phyloP scores from a whole-genome alignment of 2,797 vertebrate species.

The Coracias cyanogaster region DNA sequence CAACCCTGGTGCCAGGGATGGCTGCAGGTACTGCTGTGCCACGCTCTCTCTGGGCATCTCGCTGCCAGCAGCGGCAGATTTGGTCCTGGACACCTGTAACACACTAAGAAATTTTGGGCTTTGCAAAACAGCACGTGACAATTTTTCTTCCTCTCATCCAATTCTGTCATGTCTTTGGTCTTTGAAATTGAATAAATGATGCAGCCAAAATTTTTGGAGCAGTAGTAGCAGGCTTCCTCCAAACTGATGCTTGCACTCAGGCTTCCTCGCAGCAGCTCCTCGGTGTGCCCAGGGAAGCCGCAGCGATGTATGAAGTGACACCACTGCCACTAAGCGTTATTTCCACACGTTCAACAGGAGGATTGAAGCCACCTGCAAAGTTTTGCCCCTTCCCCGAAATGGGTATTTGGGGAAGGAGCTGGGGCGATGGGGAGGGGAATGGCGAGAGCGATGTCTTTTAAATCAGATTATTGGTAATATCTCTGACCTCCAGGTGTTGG shows the following conservation, averaged over 20 bases:
- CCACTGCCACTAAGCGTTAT: rapidly evolving
- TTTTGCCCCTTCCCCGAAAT: neutral
- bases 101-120: neutral
- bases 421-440: rapidly evolving
- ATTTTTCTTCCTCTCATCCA: neutral
- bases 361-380: neutral
- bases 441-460: rapidly evolving
- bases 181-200: neutral
- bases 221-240: neutral
- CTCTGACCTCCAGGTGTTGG: neutral
- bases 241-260: neutral
- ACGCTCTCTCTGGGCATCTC: rapidly evolving
- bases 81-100: neutral
- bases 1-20: rapidly evolving
- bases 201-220: neutral
- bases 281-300: neutral
- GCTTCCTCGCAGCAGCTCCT: neutral
- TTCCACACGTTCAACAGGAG: rapidly evolving
- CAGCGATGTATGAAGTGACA: rapidly evolving
- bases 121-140: rapidly evolving
- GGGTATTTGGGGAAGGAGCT: rapidly evolving
- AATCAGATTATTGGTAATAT: neutral
- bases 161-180: neutral
- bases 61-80: rapidly evolving
- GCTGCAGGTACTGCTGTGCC: neutral